These are phyloP conservation scores for Dipodomys stephensi DNA, from an alignment of 2,113 vertebrate genomes.

Conservation along the genomic window DNA sequence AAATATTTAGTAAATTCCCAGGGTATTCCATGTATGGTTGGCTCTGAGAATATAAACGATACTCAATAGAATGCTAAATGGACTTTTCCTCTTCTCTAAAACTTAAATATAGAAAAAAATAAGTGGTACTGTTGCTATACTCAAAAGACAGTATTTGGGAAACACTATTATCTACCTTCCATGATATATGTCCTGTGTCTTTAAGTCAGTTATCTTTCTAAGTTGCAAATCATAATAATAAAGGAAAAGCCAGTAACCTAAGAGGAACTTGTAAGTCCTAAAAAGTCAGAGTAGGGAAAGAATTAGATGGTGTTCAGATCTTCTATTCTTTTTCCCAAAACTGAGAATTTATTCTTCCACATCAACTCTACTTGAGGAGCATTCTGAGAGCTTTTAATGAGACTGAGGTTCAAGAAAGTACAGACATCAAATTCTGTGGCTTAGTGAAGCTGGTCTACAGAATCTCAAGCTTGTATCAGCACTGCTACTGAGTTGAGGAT, in stretches of 20 bases:
- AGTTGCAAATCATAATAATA: not conserved
- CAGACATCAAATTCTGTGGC: fast-evolving
- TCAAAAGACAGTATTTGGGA: not conserved
- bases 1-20: not conserved
- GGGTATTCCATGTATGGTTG: not conserved
- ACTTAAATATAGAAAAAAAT: not conserved
- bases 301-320: too few relatives aligned
- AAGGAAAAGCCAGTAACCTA: not conserved
- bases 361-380: not conserved
- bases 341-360: not conserved
- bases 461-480: too few relatives aligned
- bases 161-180: not conserved
- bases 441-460: not conserved
- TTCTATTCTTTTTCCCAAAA: not conserved
- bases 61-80: not conserved
- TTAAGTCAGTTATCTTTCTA: not conserved
- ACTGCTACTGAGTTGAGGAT: not conserved
- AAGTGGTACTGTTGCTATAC: too few relatives aligned
- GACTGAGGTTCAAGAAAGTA: not conserved
- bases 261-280: not conserved
- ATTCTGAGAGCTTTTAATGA: too few relatives aligned
- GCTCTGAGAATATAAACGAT: not conserved
- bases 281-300: not conserved
- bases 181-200: not conserved
- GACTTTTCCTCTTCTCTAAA: conserved; percentile 10